Conservation (phyloP, 2,888 invertebrate genomes). For the Candidula unifasciata region DNA sequence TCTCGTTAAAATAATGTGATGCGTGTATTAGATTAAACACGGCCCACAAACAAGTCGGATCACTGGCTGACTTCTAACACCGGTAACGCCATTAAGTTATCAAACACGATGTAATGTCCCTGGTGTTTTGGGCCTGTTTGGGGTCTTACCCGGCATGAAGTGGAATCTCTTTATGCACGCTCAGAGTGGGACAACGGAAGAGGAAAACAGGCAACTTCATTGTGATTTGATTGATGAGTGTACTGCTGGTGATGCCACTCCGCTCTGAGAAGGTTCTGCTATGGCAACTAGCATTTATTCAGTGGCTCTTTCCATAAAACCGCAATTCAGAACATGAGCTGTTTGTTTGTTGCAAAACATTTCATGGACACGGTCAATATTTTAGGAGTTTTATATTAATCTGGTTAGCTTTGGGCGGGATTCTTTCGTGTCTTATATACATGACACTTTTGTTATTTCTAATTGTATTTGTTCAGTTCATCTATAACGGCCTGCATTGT, state of each 20-base stretch:
- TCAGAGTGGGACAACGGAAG: conserved; percentile 35
- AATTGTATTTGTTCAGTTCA: too few species aligned
- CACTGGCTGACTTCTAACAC: conserved; percentile 49
- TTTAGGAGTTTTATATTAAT: too few species aligned
- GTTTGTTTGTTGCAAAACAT: too few species aligned
- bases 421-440: too few species aligned
- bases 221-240: conserved; percentile 27
- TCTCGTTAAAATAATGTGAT: conserved; percentile 65
- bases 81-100: conserved; percentile 50
- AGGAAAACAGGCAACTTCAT: conserved; percentile 26
- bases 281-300: not conserved
- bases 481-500: too few species aligned
- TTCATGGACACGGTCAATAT: too few species aligned
- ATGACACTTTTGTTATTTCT: too few species aligned
- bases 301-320: not conserved
- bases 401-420: too few species aligned
- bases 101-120: conserved; percentile 50
- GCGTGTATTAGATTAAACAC: conserved; percentile 64
- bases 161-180: conserved; percentile 47
- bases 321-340: not conserved
- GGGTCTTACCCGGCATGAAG: conserved; percentile 44
- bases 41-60: conserved; percentile 55
- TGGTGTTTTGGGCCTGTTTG: conserved; percentile 13
- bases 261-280: not conserved
- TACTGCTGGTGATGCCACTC: not conserved